A percentile compares a stretch with the other conserved stretches of the same genome.
These are phyloP conservation scores for Isoperla grammatica DNA, from an alignment of 2,888 invertebrate genomes.

Conservation along the genomic window DNA sequence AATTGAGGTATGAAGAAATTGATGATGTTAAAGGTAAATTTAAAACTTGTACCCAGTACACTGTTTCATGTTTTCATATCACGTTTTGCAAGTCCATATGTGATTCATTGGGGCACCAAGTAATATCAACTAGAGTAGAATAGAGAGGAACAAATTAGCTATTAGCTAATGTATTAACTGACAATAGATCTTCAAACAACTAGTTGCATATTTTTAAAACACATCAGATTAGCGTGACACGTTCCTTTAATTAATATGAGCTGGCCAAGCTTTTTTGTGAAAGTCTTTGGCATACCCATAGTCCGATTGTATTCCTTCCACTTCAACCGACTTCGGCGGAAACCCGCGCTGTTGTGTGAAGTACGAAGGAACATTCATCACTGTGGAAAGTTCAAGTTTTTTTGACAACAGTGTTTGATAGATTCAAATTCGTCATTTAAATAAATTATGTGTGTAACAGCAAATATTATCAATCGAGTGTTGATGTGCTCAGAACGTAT, in stretches of 20 bases:
- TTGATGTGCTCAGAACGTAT: not conserved
- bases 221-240: too few species aligned
- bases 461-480: not conserved
- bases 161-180: constrained; percentile 4
- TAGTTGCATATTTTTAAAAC: constrained; percentile 9
- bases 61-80: constrained; percentile 27
- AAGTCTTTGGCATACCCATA: too few species aligned
- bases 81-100: constrained; percentile 29
- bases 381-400: constrained; percentile 1
- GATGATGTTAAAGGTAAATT: constrained; percentile 8
- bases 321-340: too few species aligned
- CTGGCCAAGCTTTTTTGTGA: too few species aligned
- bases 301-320: too few species aligned
- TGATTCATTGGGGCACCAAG: constrained; percentile 30
- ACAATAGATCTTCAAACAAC: constrained; percentile 14
- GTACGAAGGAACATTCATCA: too few species aligned
- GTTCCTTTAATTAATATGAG: too few species aligned
- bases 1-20: too few species aligned
- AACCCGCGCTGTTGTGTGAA: too few species aligned
- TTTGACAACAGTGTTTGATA: not conserved
- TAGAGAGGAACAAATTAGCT: constrained; percentile 8
- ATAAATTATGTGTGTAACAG: not conserved
- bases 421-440: not conserved
- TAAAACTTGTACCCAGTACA: constrained; percentile 5
- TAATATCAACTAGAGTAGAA: constrained; percentile 19